Evolutionary conservation across 2,113 vertebrate species (phyloP).

Genomic region (Tetrao urogallus): DNA sequence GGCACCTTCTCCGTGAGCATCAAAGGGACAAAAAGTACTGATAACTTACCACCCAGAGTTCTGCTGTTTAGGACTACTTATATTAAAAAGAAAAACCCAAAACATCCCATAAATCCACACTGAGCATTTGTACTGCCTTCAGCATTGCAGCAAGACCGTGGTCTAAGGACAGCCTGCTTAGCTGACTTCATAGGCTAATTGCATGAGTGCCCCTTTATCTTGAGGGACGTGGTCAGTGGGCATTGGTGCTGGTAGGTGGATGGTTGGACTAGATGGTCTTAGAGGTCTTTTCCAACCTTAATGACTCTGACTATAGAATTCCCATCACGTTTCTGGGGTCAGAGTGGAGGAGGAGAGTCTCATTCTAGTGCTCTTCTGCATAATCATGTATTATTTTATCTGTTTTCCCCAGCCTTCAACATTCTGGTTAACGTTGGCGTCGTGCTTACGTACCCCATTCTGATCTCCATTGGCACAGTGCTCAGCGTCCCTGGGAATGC

Average conservation of each 20-base stretch:
- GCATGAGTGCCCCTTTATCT: neutral
- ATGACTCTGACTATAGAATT: neutral
- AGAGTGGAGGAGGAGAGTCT: neutral
- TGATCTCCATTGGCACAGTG: conserved; percentile 97
- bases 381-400: neutral
- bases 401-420: conserved; percentile 87
- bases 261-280: too few relatives aligned
- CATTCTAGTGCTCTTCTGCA: neutral
- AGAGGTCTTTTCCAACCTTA: too few relatives aligned
- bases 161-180: neutral
- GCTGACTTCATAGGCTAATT: neutral
- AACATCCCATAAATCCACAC: neutral
- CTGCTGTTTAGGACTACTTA: neutral
- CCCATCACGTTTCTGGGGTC: neutral
- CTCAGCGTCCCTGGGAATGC: conserved; percentile 98
- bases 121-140: neutral
- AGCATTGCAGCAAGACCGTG: neutral
- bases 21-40: neutral
- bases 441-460: conserved; percentile 95
- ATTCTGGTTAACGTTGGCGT: conserved; percentile 96
- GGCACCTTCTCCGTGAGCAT: neutral
- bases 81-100: neutral
- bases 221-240: too few relatives aligned
- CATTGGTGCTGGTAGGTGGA: too few relatives aligned
- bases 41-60: neutral